These are phyloP conservation scores for Scophthalmus maximus DNA, from an alignment of 2,113 vertebrate species.

Conservation along the genomic window DNA sequence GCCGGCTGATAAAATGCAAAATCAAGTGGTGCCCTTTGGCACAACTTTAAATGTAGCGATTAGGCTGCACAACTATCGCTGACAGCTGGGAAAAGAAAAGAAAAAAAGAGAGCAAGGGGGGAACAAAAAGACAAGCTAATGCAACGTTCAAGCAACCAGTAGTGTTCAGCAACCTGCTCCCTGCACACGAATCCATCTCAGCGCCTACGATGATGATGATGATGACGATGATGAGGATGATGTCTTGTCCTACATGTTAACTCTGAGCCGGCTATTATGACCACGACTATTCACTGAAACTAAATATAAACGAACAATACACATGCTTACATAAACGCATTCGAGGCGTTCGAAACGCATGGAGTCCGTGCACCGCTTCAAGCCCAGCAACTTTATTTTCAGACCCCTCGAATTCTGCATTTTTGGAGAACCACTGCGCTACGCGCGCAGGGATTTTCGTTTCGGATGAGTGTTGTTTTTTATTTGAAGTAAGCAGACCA, in stretches of 20 bases:
- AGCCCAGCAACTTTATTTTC: slow-evolving; percentile 47
- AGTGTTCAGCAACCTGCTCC: no score
- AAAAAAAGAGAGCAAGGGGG: no score
- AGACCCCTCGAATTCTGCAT: background rate
- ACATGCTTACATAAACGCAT: slow-evolving; percentile 76
- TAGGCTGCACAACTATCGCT: background rate
- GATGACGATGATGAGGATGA: no score
- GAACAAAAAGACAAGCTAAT: no score
- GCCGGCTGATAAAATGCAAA: background rate
- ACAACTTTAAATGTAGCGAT: slow-evolving; percentile 23
- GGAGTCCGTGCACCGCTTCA: slow-evolving; percentile 34
- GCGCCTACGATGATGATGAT: no score
- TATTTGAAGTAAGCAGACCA: background rate
- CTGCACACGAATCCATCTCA: no score
- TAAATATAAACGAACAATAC: slow-evolving; percentile 62
- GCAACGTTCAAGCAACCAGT: no score
- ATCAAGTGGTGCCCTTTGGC: no score
- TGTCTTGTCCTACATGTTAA: slow-evolving; percentile 3
- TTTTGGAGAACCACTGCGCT: background rate
- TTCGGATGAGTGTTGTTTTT: background rate
- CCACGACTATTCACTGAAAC: slow-evolving; percentile 31
- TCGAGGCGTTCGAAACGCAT: slow-evolving; percentile 50
- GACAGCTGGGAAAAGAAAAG: no score
- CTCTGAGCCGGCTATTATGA: slow-evolving; percentile 7
- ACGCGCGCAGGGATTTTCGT: background rate